Evolutionary conservation across 1,140 invertebrate species (phyloP), one percentile per base, ranked within the genome.

Genomic region (Copidosoma floridanum): DNA sequence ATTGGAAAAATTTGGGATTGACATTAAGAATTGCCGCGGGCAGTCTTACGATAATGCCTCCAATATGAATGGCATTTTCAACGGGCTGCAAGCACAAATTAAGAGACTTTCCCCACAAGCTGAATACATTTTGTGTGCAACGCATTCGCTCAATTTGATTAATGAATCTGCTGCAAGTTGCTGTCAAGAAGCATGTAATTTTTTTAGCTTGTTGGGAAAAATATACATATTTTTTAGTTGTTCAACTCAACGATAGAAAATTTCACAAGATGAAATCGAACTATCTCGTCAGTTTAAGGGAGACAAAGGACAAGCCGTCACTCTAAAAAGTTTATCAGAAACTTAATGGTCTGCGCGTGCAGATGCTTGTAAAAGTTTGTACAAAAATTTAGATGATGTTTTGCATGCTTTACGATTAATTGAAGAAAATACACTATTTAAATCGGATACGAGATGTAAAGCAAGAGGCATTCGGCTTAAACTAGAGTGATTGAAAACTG

Each of bases 231-330:
- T 72, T 48, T 67, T 69, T 56, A 62, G 47, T 44, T 37, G 27
- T 8, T 70, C 64, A 10, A 69, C 65, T 20, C 46, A 64, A 24
- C 58, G 65, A 20, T 72, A 64, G 68, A 38, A 67, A 50, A 61
- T 69, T 63, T 37, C 68, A 11, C 51, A 66, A 29, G 12, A 41
- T 55, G 40, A 14, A 12, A 40, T 14, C 0, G 16, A 14, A 40
- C n/a, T n/a, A n/a, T n/a, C n/a, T n/a, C n/a, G n/a, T n/a, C n/a
- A n/a, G n/a, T n/a, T n/a, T n/a, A n/a, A n/a, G n/a, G n/a, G n/a
- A n/a, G n/a, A n/a, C n/a, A n/a, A n/a, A n/a, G n/a, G n/a, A n/a
- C n/a, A n/a, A n/a, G n/a, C n/a, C n/a, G 43, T 3, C 4, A 37
- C 27, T 3, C 32, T 47, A 27, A 43, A 52, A 41, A 46, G 26